A percentile compares a stretch with the other conserved stretches of the same genome.
phyloP scores from a whole-genome alignment of 2,113 vertebrate species.

The Cyanoderma ruficeps region DNA sequence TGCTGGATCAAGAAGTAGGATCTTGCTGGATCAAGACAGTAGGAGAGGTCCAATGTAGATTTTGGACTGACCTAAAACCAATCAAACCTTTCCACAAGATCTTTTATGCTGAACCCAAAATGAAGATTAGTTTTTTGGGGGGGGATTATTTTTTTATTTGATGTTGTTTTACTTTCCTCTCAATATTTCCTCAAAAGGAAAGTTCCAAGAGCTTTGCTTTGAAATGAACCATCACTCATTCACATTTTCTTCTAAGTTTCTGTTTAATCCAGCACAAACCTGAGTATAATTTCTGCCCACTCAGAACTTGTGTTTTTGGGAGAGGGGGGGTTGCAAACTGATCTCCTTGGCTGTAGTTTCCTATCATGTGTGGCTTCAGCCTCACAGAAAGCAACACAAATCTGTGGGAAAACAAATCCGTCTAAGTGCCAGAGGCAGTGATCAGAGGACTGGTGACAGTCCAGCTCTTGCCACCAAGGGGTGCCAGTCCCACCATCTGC shows the following conservation, averaged over 20 bases:
- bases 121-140: neutral
- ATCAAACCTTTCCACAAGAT: neutral
- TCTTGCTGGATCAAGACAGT: neutral
- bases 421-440: no score
- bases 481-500: neutral
- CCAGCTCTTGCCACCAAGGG: neutral
- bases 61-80: neutral
- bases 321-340: neutral
- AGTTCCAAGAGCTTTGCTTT: neutral
- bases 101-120: neutral
- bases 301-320: neutral
- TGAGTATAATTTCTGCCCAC: neutral
- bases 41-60: neutral
- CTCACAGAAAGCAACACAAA: neutral
- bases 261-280: neutral
- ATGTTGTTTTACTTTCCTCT: neutral
- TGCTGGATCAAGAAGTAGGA: neutral
- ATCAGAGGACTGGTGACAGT: neutral
- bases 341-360: neutral
- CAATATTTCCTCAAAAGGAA: neutral
- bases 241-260: neutral
- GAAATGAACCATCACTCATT: neutral
- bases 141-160: neutral
- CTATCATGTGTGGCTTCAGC: neutral
- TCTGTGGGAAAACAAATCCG: neutral